phyloP scores from a whole-genome alignment of 1,140 invertebrate genomes.

The Ceratosolen solmsi region DNA sequence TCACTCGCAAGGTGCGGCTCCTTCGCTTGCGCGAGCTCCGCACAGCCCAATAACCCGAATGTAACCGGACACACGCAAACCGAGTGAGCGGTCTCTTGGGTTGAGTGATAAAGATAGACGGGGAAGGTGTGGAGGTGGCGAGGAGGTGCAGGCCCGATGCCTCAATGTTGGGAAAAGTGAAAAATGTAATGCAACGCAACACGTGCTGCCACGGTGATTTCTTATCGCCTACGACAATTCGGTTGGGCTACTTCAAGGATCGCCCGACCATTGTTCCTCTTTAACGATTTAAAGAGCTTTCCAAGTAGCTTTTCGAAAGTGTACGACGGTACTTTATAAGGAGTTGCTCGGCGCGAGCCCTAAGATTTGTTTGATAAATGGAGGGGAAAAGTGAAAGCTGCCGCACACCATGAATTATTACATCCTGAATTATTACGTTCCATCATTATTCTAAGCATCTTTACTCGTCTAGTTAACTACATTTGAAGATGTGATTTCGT shows the following conservation, averaged over 20 bases:
- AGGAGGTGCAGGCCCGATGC: neutral
- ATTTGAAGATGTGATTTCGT: no score
- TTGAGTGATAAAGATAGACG: neutral
- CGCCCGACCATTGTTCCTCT: neutral
- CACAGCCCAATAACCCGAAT: conserved; percentile 63
- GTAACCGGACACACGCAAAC: conserved; percentile 60
- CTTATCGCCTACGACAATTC: neutral
- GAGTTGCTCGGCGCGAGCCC: no score
- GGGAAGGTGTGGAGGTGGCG: neutral
- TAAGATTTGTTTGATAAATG: no score
- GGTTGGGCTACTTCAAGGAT: neutral
- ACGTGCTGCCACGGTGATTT: neutral
- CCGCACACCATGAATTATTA: no score
- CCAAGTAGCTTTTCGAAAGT: no score
- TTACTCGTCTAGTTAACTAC: no score
- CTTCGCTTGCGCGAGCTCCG: conserved; percentile 5
- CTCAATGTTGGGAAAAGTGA: conserved; percentile 35
- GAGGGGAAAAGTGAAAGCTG: no score
- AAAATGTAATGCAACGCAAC: conserved; percentile 26
- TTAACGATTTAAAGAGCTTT: no score
- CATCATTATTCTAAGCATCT: no score
- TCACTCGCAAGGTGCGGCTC: conserved; percentile 57
- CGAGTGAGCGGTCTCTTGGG: conserved; percentile 32
- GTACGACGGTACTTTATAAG: no score
- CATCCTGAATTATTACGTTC: no score